phyloP scores from a whole-genome alignment of 2,797 vertebrate genomes.

The Gymnocypris eckloni region DNA sequence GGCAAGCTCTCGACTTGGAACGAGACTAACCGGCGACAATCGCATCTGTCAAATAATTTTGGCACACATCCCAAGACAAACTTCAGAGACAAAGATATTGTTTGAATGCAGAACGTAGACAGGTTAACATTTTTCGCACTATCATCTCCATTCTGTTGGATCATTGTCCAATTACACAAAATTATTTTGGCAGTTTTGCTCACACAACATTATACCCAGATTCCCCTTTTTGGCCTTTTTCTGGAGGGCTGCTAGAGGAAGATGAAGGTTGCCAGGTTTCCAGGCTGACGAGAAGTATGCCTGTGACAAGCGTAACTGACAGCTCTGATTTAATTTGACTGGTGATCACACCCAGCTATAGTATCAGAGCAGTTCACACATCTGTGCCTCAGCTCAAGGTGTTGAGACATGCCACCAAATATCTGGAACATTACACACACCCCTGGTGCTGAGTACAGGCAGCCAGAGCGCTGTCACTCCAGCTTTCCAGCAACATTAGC shows the following conservation, averaged over 20 bases:
- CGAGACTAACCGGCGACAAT: slow-evolving; percentile 35
- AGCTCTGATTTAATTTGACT: slow-evolving; percentile 83
- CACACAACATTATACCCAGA: slow-evolving; percentile 55
- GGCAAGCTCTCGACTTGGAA: slow-evolving; percentile 37
- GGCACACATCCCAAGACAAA: slow-evolving; percentile 45
- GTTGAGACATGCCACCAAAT: slow-evolving; percentile 72
- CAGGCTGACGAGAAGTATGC: slow-evolving; percentile 46
- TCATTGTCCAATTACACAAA: slow-evolving; percentile 63
- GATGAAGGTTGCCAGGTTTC: slow-evolving; percentile 60
- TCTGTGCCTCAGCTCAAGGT: slow-evolving; percentile 77
- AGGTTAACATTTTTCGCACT: slow-evolving; percentile 36
- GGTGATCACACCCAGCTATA: slow-evolving; percentile 81
- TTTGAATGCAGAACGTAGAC: slow-evolving; percentile 44
- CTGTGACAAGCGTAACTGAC: slow-evolving; percentile 77
- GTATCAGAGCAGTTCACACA: slow-evolving; percentile 81
- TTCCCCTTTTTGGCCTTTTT: slow-evolving; percentile 54
- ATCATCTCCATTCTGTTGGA: slow-evolving; percentile 45
- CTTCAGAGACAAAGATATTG: slow-evolving; percentile 50
- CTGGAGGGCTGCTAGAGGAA: slow-evolving; percentile 47
- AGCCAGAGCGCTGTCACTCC: slow-evolving; percentile 30
- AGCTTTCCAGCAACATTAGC: slow-evolving; percentile 45
- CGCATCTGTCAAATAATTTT: slow-evolving; percentile 54
- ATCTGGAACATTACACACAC: slow-evolving; percentile 70
- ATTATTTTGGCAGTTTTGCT: slow-evolving; percentile 57
- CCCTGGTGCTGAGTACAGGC: slow-evolving; percentile 47